phyloP scores from a whole-genome alignment of 2,113 vertebrate genomes.

The Phoenicopterus ruber region DNA sequence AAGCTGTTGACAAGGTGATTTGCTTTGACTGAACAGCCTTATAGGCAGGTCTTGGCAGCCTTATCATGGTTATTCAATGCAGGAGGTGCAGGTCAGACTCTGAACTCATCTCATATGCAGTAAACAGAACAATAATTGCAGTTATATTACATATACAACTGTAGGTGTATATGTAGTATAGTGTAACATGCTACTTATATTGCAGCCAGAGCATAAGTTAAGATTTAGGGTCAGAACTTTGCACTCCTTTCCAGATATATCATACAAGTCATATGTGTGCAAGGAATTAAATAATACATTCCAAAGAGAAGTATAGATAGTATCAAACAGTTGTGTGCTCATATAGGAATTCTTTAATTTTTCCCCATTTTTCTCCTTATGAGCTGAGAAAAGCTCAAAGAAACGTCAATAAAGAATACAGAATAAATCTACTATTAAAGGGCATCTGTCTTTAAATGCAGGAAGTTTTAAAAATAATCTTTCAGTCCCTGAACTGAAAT shows the following conservation, averaged over 20 bases:
- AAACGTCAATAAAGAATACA: neutral
- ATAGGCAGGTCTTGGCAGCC: neutral
- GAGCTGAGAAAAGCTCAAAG: neutral
- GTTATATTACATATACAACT: neutral
- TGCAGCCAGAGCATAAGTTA: neutral
- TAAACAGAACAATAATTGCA: neutral
- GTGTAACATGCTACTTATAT: neutral
- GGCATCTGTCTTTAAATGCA: neutral
- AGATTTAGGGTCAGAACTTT: neutral
- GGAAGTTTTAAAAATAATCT: neutral
- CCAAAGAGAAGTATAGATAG: neutral
- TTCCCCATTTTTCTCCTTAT: neutral
- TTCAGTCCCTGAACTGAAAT: neutral
- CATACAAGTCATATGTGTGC: neutral
- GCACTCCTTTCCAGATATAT: neutral
- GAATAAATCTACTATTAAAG: neutral
- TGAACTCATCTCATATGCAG: neutral
- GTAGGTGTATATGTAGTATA: neutral
- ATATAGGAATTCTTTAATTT: neutral
- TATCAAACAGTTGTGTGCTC: neutral
- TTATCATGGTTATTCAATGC: neutral
- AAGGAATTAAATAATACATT: neutral
- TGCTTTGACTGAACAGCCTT: neutral
- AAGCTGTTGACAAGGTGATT: neutral
- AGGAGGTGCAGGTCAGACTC: neutral